phyloP scores from a whole-genome alignment of 2,888 invertebrate genomes.

The Panopea generosa region DNA sequence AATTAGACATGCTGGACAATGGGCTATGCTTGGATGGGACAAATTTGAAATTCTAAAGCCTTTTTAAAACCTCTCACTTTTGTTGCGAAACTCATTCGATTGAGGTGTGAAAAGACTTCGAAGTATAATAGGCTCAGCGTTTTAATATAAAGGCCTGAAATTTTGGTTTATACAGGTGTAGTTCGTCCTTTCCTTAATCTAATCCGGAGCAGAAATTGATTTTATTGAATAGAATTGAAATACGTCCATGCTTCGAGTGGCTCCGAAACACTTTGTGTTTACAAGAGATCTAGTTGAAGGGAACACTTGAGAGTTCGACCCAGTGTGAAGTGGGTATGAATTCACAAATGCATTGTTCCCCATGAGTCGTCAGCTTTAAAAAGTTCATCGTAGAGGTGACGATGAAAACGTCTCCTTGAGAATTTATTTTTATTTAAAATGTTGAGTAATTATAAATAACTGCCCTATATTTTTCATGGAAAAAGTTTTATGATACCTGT shows the following conservation, averaged over 20 bases:
- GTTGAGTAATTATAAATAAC: too few species aligned
- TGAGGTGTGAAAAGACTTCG: slow-evolving; percentile 57
- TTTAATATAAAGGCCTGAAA: slow-evolving; percentile 52
- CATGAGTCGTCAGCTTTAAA: slow-evolving; percentile 23
- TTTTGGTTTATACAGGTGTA: slow-evolving; percentile 65
- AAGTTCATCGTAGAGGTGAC: slow-evolving; percentile 5
- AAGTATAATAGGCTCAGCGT: slow-evolving; percentile 54
- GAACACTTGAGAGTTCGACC: slow-evolving; percentile 47
- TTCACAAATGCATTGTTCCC: slow-evolving; percentile 53
- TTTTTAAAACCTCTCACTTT: slow-evolving; percentile 53
- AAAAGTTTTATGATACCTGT: too few species aligned
- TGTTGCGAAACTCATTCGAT: slow-evolving; percentile 54
- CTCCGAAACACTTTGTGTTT: slow-evolving; percentile 53
- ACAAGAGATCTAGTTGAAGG: slow-evolving; percentile 42
- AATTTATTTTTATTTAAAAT: background rate
- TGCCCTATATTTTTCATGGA: too few species aligned
- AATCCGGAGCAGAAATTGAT: slow-evolving; percentile 67
- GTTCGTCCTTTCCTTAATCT: slow-evolving; percentile 45
- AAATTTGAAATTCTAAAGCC: slow-evolving; percentile 25
- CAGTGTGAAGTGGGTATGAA: slow-evolving; percentile 57
- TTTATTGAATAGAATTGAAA: slow-evolving; percentile 68
- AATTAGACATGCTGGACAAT: slow-evolving; percentile 15
- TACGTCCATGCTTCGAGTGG: slow-evolving; percentile 60
- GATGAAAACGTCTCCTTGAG: background rate
- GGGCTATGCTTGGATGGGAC: background rate